Evolutionary conservation across 92 coral and sea anemone genomes (phyloP), one percentile per base, ranked within the genome.

Genomic region (Siderastrea siderea): DNA sequence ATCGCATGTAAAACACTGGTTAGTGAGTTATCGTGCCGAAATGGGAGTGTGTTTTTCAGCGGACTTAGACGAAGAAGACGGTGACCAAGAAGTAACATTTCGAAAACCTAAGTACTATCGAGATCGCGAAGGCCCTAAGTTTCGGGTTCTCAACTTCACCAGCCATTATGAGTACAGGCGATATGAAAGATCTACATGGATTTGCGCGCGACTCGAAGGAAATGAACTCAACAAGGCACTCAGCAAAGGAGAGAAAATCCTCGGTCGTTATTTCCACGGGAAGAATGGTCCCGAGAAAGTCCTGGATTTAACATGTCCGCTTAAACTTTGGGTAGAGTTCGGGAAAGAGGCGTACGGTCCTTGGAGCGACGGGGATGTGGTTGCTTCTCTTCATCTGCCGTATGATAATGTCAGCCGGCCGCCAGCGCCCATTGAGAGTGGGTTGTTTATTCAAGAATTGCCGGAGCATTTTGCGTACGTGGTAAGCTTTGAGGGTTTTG

Each of bases 61-160:
- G 4, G 80, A 60, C n/a, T 61, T 74, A 2, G 81, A 77, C 51
- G 92, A 88, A 13, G 95, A 92, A 8, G 94, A 74, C 44, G 85
- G 83, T 17, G 92, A 83, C 26, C 90, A 82, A 14, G 92, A 71
- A 69, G 77, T 38, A 11, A 57, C 58, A 3, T 95, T 93, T 81
- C 90, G 79, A 9, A 95, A 93, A 55, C 98, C 98, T 8, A 55
- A 62, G 14, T 94, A 76, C 82, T 95, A 95, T 78, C 93, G 98
- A 3, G 89, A 84, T 26, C 95, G 98, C 19, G 96, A 95, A 11
- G 98, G 98, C 1, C 98, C 98, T 17, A 95, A 86, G 75, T 95
- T 90, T 78, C 84, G 89, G 2, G 87, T 95, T 2, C 86, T 95
- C 7, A 93, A 95, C 85, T 93, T 88, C 70, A 95, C 96, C 6